Percentiles rank a stretch among this genome's conserved stretches.
These are phyloP conservation scores for Drosophila arawakana DNA, from an alignment of 1,140 invertebrate species.

Conservation along the genomic window DNA sequence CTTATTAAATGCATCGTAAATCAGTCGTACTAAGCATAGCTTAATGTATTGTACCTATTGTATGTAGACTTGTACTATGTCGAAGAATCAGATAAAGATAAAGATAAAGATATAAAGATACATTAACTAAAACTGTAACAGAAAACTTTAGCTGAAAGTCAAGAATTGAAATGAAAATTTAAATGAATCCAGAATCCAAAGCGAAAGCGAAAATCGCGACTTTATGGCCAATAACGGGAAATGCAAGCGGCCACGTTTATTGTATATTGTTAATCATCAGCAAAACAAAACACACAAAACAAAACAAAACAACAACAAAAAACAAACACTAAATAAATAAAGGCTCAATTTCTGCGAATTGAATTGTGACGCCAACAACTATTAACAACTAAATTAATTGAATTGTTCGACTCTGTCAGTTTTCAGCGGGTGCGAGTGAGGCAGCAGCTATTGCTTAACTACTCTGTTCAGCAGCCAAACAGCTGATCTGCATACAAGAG, in stretches of 20 bases:
- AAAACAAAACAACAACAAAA: neutral
- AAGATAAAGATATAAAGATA: conserved; percentile 3
- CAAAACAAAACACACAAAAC: neutral
- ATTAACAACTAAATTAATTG: conserved; percentile 35
- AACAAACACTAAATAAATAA: conserved; percentile 51
- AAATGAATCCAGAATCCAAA: conserved; percentile 3
- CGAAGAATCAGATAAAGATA: conserved; percentile 1
- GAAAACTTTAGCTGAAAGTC: neutral
- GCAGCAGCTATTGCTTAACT: neutral
- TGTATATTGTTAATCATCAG: conserved; percentile 68
- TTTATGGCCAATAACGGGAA: conserved; percentile 34
- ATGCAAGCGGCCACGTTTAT: conserved; percentile 53
- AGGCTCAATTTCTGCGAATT: conserved; percentile 53
- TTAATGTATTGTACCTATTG: conserved; percentile 38
- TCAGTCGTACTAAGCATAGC: conserved; percentile 42
- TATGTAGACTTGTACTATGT: conserved; percentile 9
- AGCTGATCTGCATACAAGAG: too few relatives aligned
- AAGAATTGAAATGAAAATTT: neutral
- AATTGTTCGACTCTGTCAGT: neutral
- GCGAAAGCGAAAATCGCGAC: conserved; percentile 5
- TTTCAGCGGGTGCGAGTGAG: neutral
- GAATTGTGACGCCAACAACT: conserved; percentile 53
- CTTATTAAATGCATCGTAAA: conserved; percentile 24
- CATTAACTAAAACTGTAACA: neutral
- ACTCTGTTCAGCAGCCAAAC: too few relatives aligned